Conservation (phyloP, 2,888 invertebrate species). For the Dichetophora obliterata region DNA sequence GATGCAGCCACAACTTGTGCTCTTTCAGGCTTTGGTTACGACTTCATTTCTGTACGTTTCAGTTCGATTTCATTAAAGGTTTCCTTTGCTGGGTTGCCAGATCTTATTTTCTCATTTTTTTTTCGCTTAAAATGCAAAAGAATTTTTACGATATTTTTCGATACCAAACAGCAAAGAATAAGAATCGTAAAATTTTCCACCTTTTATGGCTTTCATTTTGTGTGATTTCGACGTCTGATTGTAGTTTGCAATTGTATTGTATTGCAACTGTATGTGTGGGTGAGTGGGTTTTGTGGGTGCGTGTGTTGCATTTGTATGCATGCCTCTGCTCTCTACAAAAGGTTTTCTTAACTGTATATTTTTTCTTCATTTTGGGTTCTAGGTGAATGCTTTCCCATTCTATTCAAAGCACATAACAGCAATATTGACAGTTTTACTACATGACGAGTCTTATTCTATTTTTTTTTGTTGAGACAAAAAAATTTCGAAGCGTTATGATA, state of each 20-base stretch:
- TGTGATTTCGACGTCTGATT: constrained; percentile 32
- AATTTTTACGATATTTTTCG: constrained; percentile 37
- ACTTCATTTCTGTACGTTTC: not conserved
- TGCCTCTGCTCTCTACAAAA: not conserved
- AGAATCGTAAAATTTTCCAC: constrained; percentile 39
- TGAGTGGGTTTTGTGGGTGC: not conserved
- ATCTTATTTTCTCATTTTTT: not conserved
- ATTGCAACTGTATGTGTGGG: not conserved
- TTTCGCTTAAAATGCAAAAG: constrained; percentile 31
- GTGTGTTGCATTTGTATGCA: not conserved
- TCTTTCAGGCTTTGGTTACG: not conserved
- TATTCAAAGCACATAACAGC: too few species aligned
- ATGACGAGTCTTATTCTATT: not conserved
- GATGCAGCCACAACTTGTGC: not conserved
- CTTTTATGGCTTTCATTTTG: constrained; percentile 38
- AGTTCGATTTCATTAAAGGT: not conserved
- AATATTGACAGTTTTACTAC: not conserved
- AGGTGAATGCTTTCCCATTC: not conserved
- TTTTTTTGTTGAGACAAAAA: not conserved
- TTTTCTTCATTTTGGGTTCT: not conserved
- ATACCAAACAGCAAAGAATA: constrained; percentile 32
- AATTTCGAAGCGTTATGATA: not conserved
- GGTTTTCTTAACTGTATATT: not conserved
- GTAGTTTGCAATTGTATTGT: constrained; percentile 19
- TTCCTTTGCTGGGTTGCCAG: not conserved